Base-by-base conservation (phyloP, 2,797 vertebrate species). In the Chelonia mydas region DNA sequence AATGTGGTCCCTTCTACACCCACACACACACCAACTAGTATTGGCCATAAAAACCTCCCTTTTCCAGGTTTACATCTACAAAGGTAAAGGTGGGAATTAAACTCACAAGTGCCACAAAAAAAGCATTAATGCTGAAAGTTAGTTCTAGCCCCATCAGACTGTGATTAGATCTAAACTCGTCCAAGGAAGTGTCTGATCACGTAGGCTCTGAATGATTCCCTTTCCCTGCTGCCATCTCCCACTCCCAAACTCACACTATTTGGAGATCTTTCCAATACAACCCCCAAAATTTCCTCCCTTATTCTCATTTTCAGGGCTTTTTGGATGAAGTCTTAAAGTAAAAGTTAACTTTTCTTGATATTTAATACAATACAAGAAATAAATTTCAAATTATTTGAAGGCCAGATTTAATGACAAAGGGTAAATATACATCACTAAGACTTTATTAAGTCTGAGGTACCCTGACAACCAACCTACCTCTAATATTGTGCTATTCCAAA, bases 381-480 rank as follows among this genome's bases (percentile, higher is more conserved):
- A 41, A 72, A 41, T 72, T 90, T 96, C 15, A 5, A 81, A 86
- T 92, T 93, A 93, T 95, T 92, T 93, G 95, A 97, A 97, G 95
- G 94, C 95, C 96, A 97, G 83, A 90, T 95, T 94, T 95, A 95
- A 96, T 96, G 82, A 89, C 86, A 87, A 96, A 95, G 93, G 92
- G 86, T 77, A 94, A 96, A 90, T 0, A 21, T 84, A 53, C 88
- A 89, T 89, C 83, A 94, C 61, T 95, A 95, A 93, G 82, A 47
- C 86, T 84, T 47, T 51, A 86, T 50, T 82, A 95, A 96, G 77
- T 86, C 82, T 92, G 81, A 92, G 33, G n/a, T 54, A 90, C 54
- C 47, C 83, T 93, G 76, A 88, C 77, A 97, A 84, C 57, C 45
- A 11, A 41, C 86, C 2, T 78, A 16, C 83, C 84, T 92, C 85